These are phyloP conservation scores for Meandrina meandrites DNA, from an alignment of 92 coral and sea anemone genomes.

Conservation along the genomic window DNA sequence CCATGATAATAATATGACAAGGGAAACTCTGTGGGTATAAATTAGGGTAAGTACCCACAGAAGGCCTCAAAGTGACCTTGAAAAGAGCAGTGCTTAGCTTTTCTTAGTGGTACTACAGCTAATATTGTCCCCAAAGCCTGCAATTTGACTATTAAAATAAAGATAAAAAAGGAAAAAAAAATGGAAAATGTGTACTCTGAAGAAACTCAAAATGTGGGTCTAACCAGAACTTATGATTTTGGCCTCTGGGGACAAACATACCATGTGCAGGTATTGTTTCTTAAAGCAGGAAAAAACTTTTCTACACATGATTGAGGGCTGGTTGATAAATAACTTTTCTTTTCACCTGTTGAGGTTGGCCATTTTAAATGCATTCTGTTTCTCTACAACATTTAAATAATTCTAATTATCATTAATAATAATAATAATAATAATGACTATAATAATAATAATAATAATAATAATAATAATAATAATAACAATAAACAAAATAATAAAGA, in stretches of 20 bases:
- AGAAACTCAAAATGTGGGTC: not conserved
- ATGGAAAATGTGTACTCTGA: not conserved
- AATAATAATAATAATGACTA: not conserved
- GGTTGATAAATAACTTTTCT: conserved; percentile 5
- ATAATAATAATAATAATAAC: no score
- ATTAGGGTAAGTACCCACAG: no score
- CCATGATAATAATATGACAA: no score
- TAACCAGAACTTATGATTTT: not conserved
- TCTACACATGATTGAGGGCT: not conserved
- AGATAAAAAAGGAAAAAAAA: no score
- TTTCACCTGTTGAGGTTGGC: not conserved
- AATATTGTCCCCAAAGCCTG: not conserved
- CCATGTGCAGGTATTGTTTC: not conserved
- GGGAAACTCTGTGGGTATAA: no score
- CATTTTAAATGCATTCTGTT: not conserved
- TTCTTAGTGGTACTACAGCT: not conserved
- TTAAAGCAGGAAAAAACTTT: not conserved
- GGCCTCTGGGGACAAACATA: not conserved
- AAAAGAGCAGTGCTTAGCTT: not conserved
- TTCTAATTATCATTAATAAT: not conserved
- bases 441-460: not conserved
- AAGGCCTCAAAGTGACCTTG: no score
- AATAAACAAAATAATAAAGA: not conserved
- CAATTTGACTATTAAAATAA: no score
- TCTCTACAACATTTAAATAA: not conserved